These are phyloP conservation scores for Oncopeltus fasciatus DNA, from an alignment of 1,140 invertebrate species.

Conservation along the genomic window DNA sequence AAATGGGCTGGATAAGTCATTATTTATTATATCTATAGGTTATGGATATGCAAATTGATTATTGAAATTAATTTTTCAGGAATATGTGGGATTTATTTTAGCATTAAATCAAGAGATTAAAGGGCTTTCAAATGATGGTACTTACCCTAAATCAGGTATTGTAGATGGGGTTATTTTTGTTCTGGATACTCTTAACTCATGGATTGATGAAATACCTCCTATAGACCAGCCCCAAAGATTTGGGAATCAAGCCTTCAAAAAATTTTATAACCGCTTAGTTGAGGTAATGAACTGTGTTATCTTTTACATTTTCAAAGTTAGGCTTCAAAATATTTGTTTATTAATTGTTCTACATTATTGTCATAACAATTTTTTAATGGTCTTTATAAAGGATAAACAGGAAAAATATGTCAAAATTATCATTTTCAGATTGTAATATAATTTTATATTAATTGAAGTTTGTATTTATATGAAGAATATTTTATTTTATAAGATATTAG, in stretches of 20 bases:
- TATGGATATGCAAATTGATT: neutral
- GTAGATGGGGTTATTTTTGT: constrained; percentile 48
- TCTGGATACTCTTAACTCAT: constrained; percentile 54
- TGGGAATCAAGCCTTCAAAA: constrained; percentile 86
- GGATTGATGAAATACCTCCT: constrained; percentile 75
- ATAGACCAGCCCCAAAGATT: constrained; percentile 89
- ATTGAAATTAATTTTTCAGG: too few relatives aligned
- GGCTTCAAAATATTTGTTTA: too few relatives aligned
- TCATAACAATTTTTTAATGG: too few relatives aligned
- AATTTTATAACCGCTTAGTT: constrained; percentile 68
- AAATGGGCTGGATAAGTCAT: neutral
- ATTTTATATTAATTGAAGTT: too few relatives aligned
- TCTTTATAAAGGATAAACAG: too few relatives aligned
- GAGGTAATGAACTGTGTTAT: constrained; percentile 38
- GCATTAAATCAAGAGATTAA: constrained; percentile 72
- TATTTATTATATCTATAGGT: neutral
- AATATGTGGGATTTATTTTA: constrained; percentile 75
- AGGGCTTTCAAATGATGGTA: constrained; percentile 52
- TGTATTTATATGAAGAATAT: too few relatives aligned
- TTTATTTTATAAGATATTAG: too few relatives aligned
- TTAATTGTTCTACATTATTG: too few relatives aligned
- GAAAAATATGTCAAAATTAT: too few relatives aligned
- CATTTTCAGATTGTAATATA: too few relatives aligned
- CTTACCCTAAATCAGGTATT: constrained; percentile 44
- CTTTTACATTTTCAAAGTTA: too few relatives aligned